Conservation (phyloP, 1,140 invertebrate species). For the Zaprionus tsacasi region DNA sequence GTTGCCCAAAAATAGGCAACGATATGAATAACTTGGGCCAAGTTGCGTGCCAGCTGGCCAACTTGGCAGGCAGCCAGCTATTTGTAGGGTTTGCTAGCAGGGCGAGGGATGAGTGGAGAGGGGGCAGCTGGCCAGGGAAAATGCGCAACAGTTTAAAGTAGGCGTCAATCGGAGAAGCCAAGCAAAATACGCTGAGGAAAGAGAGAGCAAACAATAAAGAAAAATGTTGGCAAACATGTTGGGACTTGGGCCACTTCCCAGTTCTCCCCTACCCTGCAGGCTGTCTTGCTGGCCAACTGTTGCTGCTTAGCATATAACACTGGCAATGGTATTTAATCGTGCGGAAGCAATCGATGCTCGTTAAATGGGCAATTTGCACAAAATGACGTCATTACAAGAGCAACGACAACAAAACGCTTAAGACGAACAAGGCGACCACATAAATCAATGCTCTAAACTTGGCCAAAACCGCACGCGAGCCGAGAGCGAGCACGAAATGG, state of each 20-base stretch:
- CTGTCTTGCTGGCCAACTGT: no score
- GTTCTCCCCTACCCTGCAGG: no score
- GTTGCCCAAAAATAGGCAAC: conserved; percentile 15
- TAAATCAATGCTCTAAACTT: conserved; percentile 75
- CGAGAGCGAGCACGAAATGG: conserved; percentile 23
- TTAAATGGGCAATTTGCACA: conserved; percentile 74
- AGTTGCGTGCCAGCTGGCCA: conserved; percentile 45
- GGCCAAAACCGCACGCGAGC: conserved; percentile 68
- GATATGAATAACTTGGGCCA: conserved; percentile 27
- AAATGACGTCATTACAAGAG: conserved; percentile 75
- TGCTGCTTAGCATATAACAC: conserved; percentile 61
- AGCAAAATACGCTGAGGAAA: conserved; percentile 5
- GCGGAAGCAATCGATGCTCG: conserved; percentile 75
- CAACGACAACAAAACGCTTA: conserved; percentile 20
- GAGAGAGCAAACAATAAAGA: conserved; percentile 10
- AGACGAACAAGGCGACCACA: conserved; percentile 46
- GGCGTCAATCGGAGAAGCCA: conserved; percentile 45
- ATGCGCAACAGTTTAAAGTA: conserved; percentile 78
- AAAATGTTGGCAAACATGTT: conserved; percentile 31
- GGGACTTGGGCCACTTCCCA: conserved; percentile 14
- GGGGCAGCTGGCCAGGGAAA: conserved; percentile 58
- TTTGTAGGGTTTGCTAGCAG: background rate
- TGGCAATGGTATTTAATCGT: conserved; percentile 61
- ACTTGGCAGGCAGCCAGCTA: conserved; percentile 55
- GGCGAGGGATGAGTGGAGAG: background rate